Base-by-base conservation (phyloP, 2,888 invertebrate genomes). In the Caenorhabditis drosophilae region DNA sequence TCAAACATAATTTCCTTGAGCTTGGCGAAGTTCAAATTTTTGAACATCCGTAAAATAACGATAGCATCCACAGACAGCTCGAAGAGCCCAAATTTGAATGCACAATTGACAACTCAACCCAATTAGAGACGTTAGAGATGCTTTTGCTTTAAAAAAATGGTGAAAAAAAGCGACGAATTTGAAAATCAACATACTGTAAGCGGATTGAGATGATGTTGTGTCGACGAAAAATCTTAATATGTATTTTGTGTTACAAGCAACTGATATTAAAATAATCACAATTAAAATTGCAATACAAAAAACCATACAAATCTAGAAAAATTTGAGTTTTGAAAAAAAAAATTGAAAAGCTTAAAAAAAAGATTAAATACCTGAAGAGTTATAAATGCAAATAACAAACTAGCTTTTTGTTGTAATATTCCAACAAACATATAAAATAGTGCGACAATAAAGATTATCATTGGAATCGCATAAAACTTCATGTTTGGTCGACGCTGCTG, bases 381-480 rank as follows among this genome's bases (percentile, higher is more conserved):
- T 15, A 76, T 71, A 42, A 76, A 73, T 0, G 76, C 70, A 38
- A 66, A 73, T n/a, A 76, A 58, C 6, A 73, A 54, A 12, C 63
- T 58, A 15, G 73, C 66, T 36, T 67, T 72, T 38, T 73, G 70
- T 41, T 76, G 76, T 15, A 76, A 35, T n/a, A 76, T 70, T 6
- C 73, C 76, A 42, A 76, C 72, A 49, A 73, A 70, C 58, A 76
- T 67, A 44, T 73, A 76, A 16, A 76, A 62, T 23, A 76, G 68
- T 4, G 73, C 60, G n/a, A 76, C 56, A n/a, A 73, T 66, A 16
- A 70, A 62, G 2, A 73, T 16, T 9, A 70, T 67, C 54, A 72
- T 70, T 4, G 73, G 73, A 20, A 76, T 64, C 6, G 72, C 62
- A 44, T 64, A 62, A 1, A 64, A 48, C 54, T 73, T 70, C 62